These are phyloP conservation scores for Rutilus rutilus DNA, from an alignment of 2,113 vertebrate genomes.

Conservation along the genomic window DNA sequence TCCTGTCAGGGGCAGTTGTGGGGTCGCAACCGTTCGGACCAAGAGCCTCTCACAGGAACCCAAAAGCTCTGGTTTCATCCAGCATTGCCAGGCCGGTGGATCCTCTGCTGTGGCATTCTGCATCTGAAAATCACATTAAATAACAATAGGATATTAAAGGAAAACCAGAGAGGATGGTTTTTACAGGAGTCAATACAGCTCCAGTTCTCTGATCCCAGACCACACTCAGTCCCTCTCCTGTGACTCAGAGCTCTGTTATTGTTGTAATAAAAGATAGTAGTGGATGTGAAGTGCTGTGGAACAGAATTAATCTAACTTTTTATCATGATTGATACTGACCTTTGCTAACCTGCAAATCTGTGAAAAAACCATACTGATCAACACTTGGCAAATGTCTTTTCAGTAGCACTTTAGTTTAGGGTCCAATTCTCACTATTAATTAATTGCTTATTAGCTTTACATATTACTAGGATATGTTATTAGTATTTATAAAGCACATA, in stretches of 20 bases:
- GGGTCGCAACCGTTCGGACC: constrained; percentile 9
- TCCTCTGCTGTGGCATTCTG: constrained; percentile 57
- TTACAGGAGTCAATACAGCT: constrained; percentile 3
- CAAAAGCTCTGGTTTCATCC: constrained; percentile 61
- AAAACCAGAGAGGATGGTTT: not conserved
- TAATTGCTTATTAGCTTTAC: too few species aligned
- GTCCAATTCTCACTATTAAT: too few species aligned
- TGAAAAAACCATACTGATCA: not conserved
- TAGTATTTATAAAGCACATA: too few species aligned
- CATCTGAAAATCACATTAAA: constrained; percentile 36
- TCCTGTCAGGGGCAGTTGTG: constrained; percentile 17
- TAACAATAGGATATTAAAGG: constrained; percentile 14
- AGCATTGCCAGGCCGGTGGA: constrained; percentile 33
- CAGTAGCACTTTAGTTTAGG: too few species aligned
- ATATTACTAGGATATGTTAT: too few species aligned
- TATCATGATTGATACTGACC: not conserved
- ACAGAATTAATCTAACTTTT: not conserved
- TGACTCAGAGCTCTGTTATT: constrained; percentile 1
- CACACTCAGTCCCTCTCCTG: not conserved
- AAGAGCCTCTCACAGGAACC: constrained; percentile 61
- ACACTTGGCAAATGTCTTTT: not conserved
- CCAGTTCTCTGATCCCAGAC: not conserved
- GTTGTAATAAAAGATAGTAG: constrained; percentile 24
- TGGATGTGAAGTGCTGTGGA: not conserved
- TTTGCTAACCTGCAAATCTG: not conserved